Evolutionary conservation across 2,888 invertebrate genomes (phyloP).

Genomic region (Chaetoderma sp.): DNA sequence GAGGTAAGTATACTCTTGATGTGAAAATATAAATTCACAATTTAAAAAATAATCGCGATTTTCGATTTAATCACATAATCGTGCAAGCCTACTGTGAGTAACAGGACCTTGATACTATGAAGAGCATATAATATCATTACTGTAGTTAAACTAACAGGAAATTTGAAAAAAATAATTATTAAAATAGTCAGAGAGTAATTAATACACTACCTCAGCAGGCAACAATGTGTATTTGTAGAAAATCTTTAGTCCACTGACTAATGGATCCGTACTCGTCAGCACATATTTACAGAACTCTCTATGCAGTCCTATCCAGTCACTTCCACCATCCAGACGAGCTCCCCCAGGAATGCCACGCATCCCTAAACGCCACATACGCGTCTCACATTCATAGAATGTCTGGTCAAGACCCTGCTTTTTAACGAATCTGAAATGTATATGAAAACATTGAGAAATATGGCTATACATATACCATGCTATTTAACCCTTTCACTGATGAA

Average conservation of each 20-base stretch:
- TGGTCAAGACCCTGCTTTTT: constrained; percentile 97
- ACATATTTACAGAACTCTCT: constrained; percentile 85
- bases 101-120: too few relatives aligned
- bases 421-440: constrained; percentile 77
- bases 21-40: too few relatives aligned
- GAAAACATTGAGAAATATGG: not conserved
- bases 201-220: constrained; percentile 81
- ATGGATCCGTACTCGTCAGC: constrained; percentile 72
- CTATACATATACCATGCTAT: too few relatives aligned
- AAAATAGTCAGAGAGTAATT: not conserved
- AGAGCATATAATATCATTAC: too few relatives aligned
- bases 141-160: not conserved
- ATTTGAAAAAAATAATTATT: not conserved
- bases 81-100: too few relatives aligned
- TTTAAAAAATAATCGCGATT: too few relatives aligned
- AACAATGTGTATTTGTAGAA: constrained; percentile 90
- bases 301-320: constrained; percentile 96
- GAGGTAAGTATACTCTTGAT: too few relatives aligned
- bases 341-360: constrained; percentile 72
- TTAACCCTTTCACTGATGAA: too few relatives aligned
- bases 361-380: constrained; percentile 92
- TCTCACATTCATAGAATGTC: constrained; percentile 97
- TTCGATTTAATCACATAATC: too few relatives aligned
- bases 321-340: constrained; percentile 94
- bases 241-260: constrained; percentile 80